Evolutionary conservation across 2,888 invertebrate genomes (phyloP).

Genomic region (Lumbricus terrestris): DNA sequence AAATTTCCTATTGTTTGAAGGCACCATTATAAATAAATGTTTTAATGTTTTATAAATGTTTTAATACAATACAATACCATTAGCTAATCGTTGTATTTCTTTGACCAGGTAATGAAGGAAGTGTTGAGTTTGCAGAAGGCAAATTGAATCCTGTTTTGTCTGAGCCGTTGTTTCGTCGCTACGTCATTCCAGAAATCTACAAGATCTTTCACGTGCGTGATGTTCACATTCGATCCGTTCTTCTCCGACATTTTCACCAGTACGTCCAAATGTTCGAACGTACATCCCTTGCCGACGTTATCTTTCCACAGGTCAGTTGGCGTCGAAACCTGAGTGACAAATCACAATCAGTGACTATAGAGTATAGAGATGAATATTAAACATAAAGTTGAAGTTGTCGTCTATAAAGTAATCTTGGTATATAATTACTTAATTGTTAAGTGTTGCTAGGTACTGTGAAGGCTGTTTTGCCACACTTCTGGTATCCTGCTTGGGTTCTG

Average conservation of each 20-base stretch:
- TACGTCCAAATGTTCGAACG: conserved; percentile 75
- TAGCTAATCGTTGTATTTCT: too few species aligned
- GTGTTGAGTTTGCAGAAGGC: neutral
- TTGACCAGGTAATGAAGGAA: conserved; percentile 12
- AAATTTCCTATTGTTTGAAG: neutral
- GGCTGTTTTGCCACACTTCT: neutral
- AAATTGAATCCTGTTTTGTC: conserved; percentile 64
- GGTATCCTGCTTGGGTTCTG: neutral
- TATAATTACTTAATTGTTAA: too few species aligned
- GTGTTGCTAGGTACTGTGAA: too few species aligned
- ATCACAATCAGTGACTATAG: too few species aligned
- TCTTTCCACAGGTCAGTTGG: conserved; percentile 77
- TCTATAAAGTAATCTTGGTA: too few species aligned
- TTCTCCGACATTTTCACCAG: conserved; percentile 75
- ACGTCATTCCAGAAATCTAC: conserved; percentile 69
- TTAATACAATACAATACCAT: too few species aligned
- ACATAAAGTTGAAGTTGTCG: too few species aligned
- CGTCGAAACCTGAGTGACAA: too few species aligned
- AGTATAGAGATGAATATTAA: too few species aligned
- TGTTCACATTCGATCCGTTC: conserved; percentile 75
- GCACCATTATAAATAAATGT: neutral
- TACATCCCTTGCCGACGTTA: conserved; percentile 73
- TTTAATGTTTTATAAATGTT: too few species aligned
- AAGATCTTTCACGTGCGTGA: conserved; percentile 80
- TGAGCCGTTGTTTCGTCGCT: conserved; percentile 70